phyloP scores from a whole-genome alignment of 2,113 vertebrate genomes.

The Pollachius pollachius region DNA sequence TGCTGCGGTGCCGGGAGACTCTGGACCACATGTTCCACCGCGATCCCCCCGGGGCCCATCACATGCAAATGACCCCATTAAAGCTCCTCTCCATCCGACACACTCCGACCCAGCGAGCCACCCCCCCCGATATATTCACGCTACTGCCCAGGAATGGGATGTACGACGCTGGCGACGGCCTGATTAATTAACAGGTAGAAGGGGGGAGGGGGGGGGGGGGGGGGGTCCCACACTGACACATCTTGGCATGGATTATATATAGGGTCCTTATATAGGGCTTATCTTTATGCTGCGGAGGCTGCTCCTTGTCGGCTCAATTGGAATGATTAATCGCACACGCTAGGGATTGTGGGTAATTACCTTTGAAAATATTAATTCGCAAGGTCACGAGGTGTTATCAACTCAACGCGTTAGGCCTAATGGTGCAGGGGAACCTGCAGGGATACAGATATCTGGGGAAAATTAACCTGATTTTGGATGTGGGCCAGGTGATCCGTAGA shows the following conservation, averaged over 20 bases:
- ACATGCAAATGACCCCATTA: conserved; percentile 23
- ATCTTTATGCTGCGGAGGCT: conserved; percentile 3
- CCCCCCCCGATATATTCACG: too few species aligned
- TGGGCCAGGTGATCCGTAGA: not conserved
- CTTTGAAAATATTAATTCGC: conserved; percentile 53
- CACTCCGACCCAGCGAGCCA: conserved; percentile 1
- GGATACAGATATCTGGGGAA: not conserved
- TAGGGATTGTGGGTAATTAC: conserved; percentile 45
- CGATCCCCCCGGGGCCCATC: not conserved
- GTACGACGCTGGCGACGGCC: too few species aligned
- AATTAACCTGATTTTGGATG: not conserved
- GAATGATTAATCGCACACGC: conserved; percentile 44
- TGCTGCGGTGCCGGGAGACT: too few species aligned
- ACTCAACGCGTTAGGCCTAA: conserved; percentile 16
- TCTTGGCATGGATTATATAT: conserved; percentile 28
- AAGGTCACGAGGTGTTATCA: conserved; percentile 39
- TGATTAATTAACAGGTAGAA: too few species aligned
- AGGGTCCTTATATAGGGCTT: conserved; percentile 20
- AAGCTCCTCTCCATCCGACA: not conserved
- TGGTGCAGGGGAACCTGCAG: not conserved
- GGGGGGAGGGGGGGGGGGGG: too few species aligned
- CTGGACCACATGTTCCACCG: not conserved
- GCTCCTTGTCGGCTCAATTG: conserved; percentile 26
- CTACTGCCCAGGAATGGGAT: too few species aligned
- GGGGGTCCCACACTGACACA: not conserved